Conservation (phyloP, 2,888 invertebrate species). For the Didymodactylos carnosus region DNA sequence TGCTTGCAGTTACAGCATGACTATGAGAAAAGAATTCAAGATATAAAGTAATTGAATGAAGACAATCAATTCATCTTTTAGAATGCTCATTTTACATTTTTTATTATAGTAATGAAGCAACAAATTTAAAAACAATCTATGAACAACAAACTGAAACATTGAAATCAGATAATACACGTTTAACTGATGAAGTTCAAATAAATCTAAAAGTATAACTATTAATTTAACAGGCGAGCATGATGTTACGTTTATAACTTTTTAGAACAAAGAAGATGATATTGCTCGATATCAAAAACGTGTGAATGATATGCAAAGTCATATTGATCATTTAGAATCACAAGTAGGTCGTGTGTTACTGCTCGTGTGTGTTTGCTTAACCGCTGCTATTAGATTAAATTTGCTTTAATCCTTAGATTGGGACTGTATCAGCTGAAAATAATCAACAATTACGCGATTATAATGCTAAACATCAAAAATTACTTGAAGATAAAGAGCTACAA, state of each 20-base stretch:
- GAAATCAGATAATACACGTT: neutral
- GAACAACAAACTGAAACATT: neutral
- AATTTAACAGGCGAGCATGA: too few relatives aligned
- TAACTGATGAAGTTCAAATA: neutral
- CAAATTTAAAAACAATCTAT: neutral
- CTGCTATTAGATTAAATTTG: neutral
- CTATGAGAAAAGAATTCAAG: neutral
- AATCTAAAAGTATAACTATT: neutral
- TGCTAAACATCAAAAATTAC: neutral
- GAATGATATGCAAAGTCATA: constrained; percentile 11
- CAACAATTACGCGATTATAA: neutral
- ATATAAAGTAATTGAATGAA: neutral
- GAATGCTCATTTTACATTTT: neutral
- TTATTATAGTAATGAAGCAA: neutral
- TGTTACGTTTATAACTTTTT: neutral
- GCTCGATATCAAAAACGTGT: constrained; percentile 19
- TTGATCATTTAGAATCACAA: constrained; percentile 16
- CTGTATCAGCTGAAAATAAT: neutral
- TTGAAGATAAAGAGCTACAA: neutral
- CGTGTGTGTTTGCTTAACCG: neutral
- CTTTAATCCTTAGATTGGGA: neutral
- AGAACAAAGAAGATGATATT: neutral
- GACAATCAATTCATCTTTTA: neutral
- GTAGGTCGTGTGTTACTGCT: too few relatives aligned
- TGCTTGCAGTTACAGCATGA: neutral